Base-by-base conservation (phyloP, 2,113 vertebrate genomes). In the Mustela lutreola region DNA sequence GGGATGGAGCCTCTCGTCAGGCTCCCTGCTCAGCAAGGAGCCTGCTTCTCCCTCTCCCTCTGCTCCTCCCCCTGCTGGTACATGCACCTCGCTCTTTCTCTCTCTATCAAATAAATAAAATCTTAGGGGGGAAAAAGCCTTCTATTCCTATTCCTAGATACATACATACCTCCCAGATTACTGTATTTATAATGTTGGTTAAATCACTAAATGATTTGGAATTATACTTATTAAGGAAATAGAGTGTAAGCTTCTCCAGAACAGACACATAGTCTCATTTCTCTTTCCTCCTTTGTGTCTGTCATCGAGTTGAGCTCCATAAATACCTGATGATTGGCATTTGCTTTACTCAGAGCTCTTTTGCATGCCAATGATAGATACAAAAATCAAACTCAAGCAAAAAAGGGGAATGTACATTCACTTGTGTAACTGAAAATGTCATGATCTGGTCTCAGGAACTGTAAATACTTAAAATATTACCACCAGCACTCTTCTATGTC, bases 321-420 rank as follows among this genome's bases (percentile, higher is more conserved):
- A 60, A 93, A 65, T 62, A 33, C 36, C 87, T 96, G 63, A 22
- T 85, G 39, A 73, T 5, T 76, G 62, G 11, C 12, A 19, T 92
- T 62, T 85, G 63, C 31, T 80, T 39, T 75, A 86, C 79, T 60
- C n/a, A n/a, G 45, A 95, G 95, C 45, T 94, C 36, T 94, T 93
- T 58, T 26, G 83, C 53, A 75, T 90, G 8, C 16, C 62, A 80
- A 0, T 56, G 33, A 33, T 79, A 42, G 87, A 76, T 7, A 80
- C 31, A 6, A 22, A 60, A 60, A 16, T 83, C 42, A 84, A 58
- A 96, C 67, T 71, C 63, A 78, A 53, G 45, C 18, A n/a, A 56
- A 75, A 91, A 58, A 36, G 39, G 12, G 16, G 19, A n/a, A 71
- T 36, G 11, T 88, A 60, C 22, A 60, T 31, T 79, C 50, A 33